phyloP scores from a whole-genome alignment of 2,113 vertebrate genomes.

The Thalassoma bifasciatum region DNA sequence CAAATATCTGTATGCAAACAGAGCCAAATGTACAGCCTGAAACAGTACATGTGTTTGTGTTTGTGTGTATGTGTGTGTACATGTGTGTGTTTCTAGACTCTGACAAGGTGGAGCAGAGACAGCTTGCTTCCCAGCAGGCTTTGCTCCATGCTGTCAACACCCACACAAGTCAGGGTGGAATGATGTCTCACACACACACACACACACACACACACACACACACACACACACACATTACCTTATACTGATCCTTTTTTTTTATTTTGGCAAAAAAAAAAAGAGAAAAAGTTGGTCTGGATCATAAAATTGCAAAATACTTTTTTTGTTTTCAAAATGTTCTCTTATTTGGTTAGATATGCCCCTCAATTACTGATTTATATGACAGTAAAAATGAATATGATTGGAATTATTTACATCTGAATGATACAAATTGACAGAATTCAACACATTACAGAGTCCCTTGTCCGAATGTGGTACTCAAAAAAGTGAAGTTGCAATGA shows the following conservation, averaged over 20 bases:
- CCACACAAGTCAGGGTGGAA: conserved; percentile 10
- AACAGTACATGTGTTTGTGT: neutral
- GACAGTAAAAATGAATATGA: no score
- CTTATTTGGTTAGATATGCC: no score
- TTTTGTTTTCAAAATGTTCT: no score
- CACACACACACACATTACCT: neutral
- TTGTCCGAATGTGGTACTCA: no score
- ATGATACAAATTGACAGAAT: no score
- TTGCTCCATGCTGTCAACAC: conserved; percentile 29
- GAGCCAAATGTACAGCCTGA: no score
- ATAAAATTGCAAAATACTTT: no score
- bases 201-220: neutral
- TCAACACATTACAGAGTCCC: no score
- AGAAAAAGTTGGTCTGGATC: no score
- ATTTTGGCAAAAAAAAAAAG: neutral
- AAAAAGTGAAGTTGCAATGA: no score
- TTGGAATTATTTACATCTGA: no score
- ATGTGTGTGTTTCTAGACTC: conserved; percentile 46
- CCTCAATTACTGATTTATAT: no score
- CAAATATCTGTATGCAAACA: neutral
- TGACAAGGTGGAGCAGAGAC: conserved; percentile 64
- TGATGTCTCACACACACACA: conserved; percentile 1
- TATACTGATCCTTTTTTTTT: neutral
- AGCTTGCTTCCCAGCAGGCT: conserved; percentile 70
- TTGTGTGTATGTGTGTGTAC: neutral